A percentile compares a stretch with the other conserved stretches of the same genome.
phyloP scores from a whole-genome alignment of 2,888 invertebrate species.

The Chalcis sispes region DNA sequence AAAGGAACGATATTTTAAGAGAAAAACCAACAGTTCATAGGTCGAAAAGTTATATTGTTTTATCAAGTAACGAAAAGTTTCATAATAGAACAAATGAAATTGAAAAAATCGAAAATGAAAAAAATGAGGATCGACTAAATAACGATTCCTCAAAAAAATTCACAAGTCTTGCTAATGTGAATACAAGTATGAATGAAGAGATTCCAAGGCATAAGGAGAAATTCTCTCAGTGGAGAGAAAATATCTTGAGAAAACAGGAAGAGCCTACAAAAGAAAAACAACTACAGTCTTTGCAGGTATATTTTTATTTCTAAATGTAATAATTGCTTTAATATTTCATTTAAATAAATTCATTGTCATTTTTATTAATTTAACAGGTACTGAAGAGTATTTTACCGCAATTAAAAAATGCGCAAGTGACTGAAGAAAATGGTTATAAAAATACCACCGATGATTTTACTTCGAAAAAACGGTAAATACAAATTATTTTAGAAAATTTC shows the following conservation, averaged over 20 bases:
- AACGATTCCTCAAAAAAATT: slow-evolving; percentile 59
- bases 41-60: slow-evolving; percentile 70
- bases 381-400: slow-evolving; percentile 74
- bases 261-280: slow-evolving; percentile 69
- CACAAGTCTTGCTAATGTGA: slow-evolving; percentile 66
- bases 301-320: neutral
- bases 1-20: slow-evolving; percentile 24
- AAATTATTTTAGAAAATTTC: neutral
- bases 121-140: slow-evolving; percentile 17
- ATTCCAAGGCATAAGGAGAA: slow-evolving; percentile 64
- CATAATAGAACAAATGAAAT: slow-evolving; percentile 54
- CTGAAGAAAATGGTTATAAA: slow-evolving; percentile 66
- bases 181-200: slow-evolving; percentile 59
- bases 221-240: slow-evolving; percentile 71
- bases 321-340: neutral
- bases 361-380: slow-evolving; percentile 68
- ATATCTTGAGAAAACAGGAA: slow-evolving; percentile 69
- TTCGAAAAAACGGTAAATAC: slow-evolving; percentile 57
- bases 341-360: neutral
- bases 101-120: slow-evolving; percentile 40
- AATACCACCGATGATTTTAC: slow-evolving; percentile 46
- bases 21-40: slow-evolving; percentile 63
- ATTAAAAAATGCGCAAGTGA: slow-evolving; percentile 70
- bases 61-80: slow-evolving; percentile 65
- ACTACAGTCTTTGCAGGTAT: slow-evolving; percentile 71